Conservation (phyloP, 2,113 vertebrate species). For the Geococcyx californianus region DNA sequence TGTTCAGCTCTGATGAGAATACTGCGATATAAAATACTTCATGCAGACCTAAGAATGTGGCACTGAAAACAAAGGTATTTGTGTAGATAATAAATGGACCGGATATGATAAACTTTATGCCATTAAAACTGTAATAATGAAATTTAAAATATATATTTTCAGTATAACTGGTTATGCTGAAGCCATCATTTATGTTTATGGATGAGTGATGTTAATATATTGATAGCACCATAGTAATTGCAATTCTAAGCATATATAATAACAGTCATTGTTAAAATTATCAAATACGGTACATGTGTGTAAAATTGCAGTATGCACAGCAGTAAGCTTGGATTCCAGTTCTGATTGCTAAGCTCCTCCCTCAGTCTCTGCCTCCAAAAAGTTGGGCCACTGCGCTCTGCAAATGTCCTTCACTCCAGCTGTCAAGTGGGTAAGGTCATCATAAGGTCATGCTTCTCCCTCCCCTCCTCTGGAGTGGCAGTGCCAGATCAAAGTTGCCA, state of each 20-base stretch:
- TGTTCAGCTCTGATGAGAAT: background rate
- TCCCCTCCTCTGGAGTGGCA: background rate
- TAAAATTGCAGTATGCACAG: background rate
- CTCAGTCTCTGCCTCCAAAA: background rate
- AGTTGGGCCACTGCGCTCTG: background rate
- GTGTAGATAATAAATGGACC: background rate
- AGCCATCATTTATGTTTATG: background rate
- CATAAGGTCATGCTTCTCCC: background rate
- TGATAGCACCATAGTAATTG: background rate
- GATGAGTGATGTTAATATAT: background rate
- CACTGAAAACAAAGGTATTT: background rate
- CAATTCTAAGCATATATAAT: background rate
- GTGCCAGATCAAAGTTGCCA: background rate
- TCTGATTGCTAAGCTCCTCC: background rate
- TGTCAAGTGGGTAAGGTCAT: accelerated
- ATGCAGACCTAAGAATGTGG: background rate
- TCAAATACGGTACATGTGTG: background rate
- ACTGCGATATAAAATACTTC: background rate
- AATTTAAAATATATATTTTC: background rate
- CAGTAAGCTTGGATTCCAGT: background rate
- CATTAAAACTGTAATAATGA: background rate
- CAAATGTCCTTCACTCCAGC: background rate
- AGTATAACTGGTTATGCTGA: background rate
- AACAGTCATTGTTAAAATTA: background rate
- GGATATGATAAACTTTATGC: background rate